Evolutionary conservation across 2,888 invertebrate genomes (phyloP), one percentile per base, ranked within the genome.

Genomic region (Hypsopygia costalis): DNA sequence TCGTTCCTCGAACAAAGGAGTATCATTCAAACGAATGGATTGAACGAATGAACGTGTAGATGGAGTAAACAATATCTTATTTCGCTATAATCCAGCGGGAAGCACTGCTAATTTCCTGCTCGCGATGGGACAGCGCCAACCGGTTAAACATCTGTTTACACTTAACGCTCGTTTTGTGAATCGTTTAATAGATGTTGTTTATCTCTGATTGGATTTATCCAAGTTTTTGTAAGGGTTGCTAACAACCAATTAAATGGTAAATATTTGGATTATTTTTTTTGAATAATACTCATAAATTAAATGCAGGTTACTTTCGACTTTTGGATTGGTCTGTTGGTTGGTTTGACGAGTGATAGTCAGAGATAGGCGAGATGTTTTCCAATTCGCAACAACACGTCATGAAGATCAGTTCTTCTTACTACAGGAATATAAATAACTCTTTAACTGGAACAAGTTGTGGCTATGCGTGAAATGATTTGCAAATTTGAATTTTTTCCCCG

Each of bases 11-110:
- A 53, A 51, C 81, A 81, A 82, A 80, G 78, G 69, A 63, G 67
- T 67, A 75, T 73, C 75, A 71, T 74, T 75, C 62, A 69, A 71
- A 71, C 62, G 69, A 71, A 63, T 44, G 47, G 47, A 75, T 57
- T 62, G 62, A 77, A 76, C 69, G 67, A 77, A 69, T 69, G 69
- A 77, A 71, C 74, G 78, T 73, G 75, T 72, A 79, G 81, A 81
- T 83, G 73, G 79, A 70, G 74, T 80, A 75, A 83, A 86, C 83
- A 86, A 87, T 86, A 86, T 87, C 87, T 87, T 86, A 83, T 85
- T 85, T 85, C 71, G 78, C 78, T 74, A 82, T 85, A 83, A 83
- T 83, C 85, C 83, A 66, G 66, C 69, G 71, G 77, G 81, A 81
- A 78, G 80, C 74, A 70, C 60, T 78, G 80, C 82, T 85, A 87